Percentiles rank a stretch among this genome's conserved stretches.
These are phyloP conservation scores for Artemisiospiza belli DNA, from an alignment of 2,113 vertebrate genomes.

Conservation along the genomic window DNA sequence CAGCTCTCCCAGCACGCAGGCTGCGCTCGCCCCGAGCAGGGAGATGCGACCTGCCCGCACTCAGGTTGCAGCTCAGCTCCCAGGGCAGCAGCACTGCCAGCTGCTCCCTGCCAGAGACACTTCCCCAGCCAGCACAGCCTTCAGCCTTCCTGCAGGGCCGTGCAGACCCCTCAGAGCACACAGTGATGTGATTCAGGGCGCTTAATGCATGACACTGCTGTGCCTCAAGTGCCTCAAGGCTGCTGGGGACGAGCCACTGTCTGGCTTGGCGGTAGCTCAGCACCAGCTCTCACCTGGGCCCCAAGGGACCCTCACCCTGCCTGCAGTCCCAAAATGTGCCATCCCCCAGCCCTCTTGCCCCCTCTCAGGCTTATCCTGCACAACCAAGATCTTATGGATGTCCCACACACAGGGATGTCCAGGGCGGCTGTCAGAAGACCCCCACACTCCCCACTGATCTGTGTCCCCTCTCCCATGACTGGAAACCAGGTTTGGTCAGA, in stretches of 20 bases:
- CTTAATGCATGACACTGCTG: fast-evolving
- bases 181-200: fast-evolving
- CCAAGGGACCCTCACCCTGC: neutral
- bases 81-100: fast-evolving
- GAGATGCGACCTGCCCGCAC: neutral
- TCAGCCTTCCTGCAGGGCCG: neutral
- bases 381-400: neutral
- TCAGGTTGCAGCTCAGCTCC: neutral
- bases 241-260: neutral
- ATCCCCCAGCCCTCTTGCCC: neutral
- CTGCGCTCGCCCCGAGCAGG: neutral
- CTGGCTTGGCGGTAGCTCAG: neutral
- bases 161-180: fast-evolving
- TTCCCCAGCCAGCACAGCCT: neutral
- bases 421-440: neutral
- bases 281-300: neutral
- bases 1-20: neutral
- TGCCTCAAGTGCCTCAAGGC: neutral
- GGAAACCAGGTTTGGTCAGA: neutral
- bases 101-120: neutral
- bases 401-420: neutral
- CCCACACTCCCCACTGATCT: neutral
- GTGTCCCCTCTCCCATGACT: fast-evolving
- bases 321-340: neutral
- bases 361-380: neutral